A percentile compares a stretch with the other conserved stretches of the same genome.
These are phyloP conservation scores for Pampus argenteus DNA, from an alignment of 2,797 vertebrate species.

Conservation along the genomic window DNA sequence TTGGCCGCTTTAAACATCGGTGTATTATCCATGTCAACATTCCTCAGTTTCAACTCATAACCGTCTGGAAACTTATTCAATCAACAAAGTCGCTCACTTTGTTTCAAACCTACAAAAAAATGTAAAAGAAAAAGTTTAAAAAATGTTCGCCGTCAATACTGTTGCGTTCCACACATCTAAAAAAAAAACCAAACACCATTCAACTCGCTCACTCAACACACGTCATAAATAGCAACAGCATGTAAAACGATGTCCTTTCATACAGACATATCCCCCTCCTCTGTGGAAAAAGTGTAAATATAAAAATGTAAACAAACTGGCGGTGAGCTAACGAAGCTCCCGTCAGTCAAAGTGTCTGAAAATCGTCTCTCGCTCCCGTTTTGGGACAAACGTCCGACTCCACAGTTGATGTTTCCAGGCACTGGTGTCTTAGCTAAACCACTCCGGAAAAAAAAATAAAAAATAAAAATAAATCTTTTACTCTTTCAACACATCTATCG, in stretches of 20 bases:
- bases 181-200: background rate
- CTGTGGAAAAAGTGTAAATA: conserved; percentile 17
- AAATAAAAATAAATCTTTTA: no score
- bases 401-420: conserved; percentile 60
- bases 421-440: conserved; percentile 35
- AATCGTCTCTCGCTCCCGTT: background rate
- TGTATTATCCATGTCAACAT: background rate
- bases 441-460: background rate
- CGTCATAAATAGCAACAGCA: conserved; percentile 41
- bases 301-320: conserved; percentile 68
- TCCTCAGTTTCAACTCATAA: background rate
- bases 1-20: background rate
- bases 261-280: background rate
- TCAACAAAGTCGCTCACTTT: background rate
- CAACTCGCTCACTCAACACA: background rate
- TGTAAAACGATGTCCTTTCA: conserved; percentile 11
- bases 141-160: background rate
- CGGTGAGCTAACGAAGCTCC: background rate
- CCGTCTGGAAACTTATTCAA: background rate
- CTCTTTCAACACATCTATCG: background rate
- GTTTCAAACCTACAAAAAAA: conserved; percentile 7
- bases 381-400: background rate
- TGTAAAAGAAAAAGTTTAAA: background rate
- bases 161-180: background rate
- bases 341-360: conserved; percentile 12